Conservation (phyloP, 2,113 vertebrate species). For the Ciconia stormi region DNA sequence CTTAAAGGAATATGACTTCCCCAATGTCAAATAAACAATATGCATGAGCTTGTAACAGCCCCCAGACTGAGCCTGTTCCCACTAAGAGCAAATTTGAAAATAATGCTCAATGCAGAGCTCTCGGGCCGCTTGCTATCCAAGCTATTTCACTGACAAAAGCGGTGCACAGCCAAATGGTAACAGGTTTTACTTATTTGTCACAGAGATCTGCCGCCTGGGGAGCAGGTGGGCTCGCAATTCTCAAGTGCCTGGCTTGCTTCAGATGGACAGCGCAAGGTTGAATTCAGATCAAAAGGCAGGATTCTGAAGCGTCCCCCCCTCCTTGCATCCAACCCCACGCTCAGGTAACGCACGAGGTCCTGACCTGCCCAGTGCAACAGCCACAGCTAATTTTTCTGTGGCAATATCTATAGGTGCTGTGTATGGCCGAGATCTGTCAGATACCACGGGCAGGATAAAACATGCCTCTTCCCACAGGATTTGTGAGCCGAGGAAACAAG, state of each 20-base stretch:
- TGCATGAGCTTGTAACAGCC: neutral
- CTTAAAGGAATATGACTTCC: neutral
- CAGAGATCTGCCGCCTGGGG: neutral
- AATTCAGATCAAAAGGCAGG: neutral
- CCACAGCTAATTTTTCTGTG: neutral
- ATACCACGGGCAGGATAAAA: neutral
- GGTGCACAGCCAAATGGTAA: fast-evolving
- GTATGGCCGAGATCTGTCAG: neutral
- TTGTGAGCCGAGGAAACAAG: neutral
- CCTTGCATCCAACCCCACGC: fast-evolving
- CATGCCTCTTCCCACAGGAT: neutral
- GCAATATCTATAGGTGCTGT: neutral
- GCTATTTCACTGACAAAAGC: neutral
- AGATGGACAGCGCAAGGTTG: neutral
- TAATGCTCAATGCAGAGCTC: neutral
- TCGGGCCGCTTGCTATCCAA: neutral
- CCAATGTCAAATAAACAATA: neutral
- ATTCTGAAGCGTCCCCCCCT: fast-evolving
- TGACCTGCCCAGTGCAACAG: neutral
- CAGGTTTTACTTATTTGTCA: neutral
- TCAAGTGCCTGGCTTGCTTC: neutral
- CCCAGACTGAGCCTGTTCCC: neutral
- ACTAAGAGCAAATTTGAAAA: neutral
- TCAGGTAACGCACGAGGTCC: neutral
- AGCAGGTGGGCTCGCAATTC: neutral